Evolutionary conservation across 2,797 vertebrate species (phyloP), one percentile per base, ranked within the genome.

Genomic region (Hephaestus fuliginosus): DNA sequence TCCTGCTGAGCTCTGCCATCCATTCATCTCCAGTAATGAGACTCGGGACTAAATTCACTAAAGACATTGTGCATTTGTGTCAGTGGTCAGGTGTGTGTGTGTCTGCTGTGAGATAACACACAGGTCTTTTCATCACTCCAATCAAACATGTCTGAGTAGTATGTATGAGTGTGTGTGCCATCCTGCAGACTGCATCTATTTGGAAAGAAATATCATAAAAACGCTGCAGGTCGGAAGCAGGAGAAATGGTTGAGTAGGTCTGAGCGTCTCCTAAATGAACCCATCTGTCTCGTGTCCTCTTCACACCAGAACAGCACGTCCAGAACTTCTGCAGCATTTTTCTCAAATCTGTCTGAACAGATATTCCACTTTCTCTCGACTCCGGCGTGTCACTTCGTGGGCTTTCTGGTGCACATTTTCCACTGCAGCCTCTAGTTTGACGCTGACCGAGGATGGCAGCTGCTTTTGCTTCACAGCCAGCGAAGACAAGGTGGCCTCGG

Each of bases 1-100:
- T 62, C 68, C 55, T 12, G 25, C 53, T 53, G 53, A 85, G 55
- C 46, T 22, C 36, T 11, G 55, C 25, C 68, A n/a, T 67, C 49
- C 75, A 53, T 74, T 61, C 69, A 48, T 67, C 33, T 80, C 28
- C 71, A 48, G 56, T 65, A 65, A 88, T 28, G 25, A 83, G 18
- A 73, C 75, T 53, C 56, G 73, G 71, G 68, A 65, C 69, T 69
- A n/a, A 77, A 53, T n/a, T 66, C 65, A 71, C 18, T 58, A 6
- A 41, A 57, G 74, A 30, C 28, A 70, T 22, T 1, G 48, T 17
- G 0, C 7, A 28, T 51, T 57, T 53, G 28, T 22, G 30, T 18
- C 51, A 14, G n/a, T 11, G 43, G n/a, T 17, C 18, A 49, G 28
- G 63, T 53, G 46, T 49, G 51, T 55, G 67, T 52, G 30, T 46